Evolutionary conservation across 2,797 vertebrate species (phyloP).

Genomic region (Eulemur coronatus): DNA sequence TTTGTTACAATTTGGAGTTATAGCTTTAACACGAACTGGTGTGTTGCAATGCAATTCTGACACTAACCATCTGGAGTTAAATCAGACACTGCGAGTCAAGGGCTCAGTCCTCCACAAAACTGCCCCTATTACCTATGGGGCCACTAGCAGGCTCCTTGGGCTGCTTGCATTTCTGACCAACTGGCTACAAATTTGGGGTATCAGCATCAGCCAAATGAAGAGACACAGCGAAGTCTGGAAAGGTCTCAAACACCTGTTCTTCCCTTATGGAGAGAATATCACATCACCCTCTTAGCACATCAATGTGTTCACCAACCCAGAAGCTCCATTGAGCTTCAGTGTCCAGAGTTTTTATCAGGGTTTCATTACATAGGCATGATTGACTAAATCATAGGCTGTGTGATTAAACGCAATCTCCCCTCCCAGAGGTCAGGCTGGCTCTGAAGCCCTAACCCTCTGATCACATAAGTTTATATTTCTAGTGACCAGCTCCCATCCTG

Average conservation of each 20-base stretch:
- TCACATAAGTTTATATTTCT: conserved; percentile 14
- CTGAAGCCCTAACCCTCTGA: neutral
- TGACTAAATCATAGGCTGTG: neutral
- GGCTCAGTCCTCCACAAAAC: neutral
- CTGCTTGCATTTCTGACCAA: neutral
- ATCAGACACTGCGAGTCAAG: neutral
- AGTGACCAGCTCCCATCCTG: neutral
- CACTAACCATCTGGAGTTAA: neutral
- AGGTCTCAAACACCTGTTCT: neutral
- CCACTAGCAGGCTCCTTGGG: neutral
- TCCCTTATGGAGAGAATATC: neutral
- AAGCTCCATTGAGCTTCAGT: neutral
- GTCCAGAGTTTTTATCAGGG: conserved; percentile 19
- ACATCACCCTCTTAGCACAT: neutral
- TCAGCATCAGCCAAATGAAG: neutral
- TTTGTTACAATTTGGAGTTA: conserved; percentile 21
- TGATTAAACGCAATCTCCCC: neutral
- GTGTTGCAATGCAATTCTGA: conserved; percentile 3
- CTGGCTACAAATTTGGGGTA: neutral
- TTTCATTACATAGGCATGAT: conserved; percentile 3
- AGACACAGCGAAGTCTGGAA: neutral
- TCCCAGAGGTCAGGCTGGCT: neutral
- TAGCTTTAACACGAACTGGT: neutral
- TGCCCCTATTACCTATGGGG: neutral
- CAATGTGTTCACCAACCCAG: neutral